Base-by-base conservation (phyloP, 2,797 vertebrate species). In the Ctenopoma multispine region DNA sequence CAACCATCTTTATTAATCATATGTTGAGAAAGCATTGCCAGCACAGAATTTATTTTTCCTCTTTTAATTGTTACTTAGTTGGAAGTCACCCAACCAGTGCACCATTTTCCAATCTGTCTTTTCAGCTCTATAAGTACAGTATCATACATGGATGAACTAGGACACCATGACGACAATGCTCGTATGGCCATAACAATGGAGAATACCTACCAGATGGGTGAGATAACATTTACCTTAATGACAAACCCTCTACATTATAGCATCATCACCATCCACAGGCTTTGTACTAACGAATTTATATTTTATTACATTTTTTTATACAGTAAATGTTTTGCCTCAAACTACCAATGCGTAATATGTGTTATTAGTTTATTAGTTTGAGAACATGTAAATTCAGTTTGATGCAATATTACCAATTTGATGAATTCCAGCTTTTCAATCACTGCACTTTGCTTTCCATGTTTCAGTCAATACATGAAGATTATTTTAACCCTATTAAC, bases 131-230 rank as follows among this genome's bases (percentile, higher is more conserved):
- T 94, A 63, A 95, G 94, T 49, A 92, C 91, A 0, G 93, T 94
- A 61, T 95, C 94, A 6, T 89, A 93, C 41, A 62, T 91, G 11
- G 95, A 96, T 61, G 96, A 96, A 41, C 90, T 91, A 0, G 92
- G 92, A 38, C 95, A 93, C 50, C 92, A 83, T 18, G 95, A 96
- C 1, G 95, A 95, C 53, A 80, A 82, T 20, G 67, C 84, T 44
- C 83, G 77, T 6, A 82, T 90, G 29, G 36, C 72, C 1, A 58
- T 90, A 36, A 92, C 89, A 17, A 80, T 92, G 93, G 96, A 95
- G 81, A 97, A 97, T 87, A 96, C 95, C 7, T 96, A 95, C 63
- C 95, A 94, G 70, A 41, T 91, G 46, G 91, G 94, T 95, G 70
- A 91, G 87, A 48, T 34, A 46, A 72, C 21, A 3, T 18, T 62